Evolutionary conservation across 2,888 invertebrate species (phyloP), one percentile per base, ranked within the genome.

Genomic region (Galerucella calmariensis): DNA sequence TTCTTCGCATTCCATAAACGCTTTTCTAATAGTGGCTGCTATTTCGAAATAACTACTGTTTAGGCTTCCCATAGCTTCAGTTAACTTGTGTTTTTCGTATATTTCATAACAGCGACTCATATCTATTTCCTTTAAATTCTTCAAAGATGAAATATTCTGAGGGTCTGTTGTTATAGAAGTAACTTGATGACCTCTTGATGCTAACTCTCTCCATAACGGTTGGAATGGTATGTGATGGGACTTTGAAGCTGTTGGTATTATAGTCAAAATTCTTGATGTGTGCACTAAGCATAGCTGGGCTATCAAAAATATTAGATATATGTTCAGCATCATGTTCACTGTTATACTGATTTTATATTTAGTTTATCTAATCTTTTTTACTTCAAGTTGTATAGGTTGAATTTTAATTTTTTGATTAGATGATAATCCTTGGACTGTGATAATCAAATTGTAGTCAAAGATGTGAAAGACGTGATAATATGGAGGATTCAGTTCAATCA

Each of bases 171-270:
- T 89, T 58, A 89, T 67, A 0, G 89, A 82, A 0, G 88, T 87
- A 0, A 90, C 74, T 66, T 89, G 82, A 75, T 91, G 90, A 5
- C 90, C 90, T 74, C 87, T 84, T 56, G 83, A 79, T 0, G 87
- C 86, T 20, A 90, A 79, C 66, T 88, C 88, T 20, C 85, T 81
- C 81, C 88, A 87, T 48, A 90, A 80, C 9, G 87, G 85, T 62
- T 86, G 86, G 81, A 86, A 89, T 0, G 88, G 86, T 0, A 87
- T 81, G 81, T 90, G 89, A 76, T 90, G 90, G 78, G 90, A 90
- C 75, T 76, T 81, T 1, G 80, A 81, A 5, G 83, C 81, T 4
- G 78, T 75, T 1, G 83, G 81, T n/a, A 82, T 75, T 2, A 81
- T 76, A 6, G 77, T 80, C n/a, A 83, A 67, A 62, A 83, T 83